phyloP scores from a whole-genome alignment of 2,888 invertebrate species.

The Plebejus anna region DNA sequence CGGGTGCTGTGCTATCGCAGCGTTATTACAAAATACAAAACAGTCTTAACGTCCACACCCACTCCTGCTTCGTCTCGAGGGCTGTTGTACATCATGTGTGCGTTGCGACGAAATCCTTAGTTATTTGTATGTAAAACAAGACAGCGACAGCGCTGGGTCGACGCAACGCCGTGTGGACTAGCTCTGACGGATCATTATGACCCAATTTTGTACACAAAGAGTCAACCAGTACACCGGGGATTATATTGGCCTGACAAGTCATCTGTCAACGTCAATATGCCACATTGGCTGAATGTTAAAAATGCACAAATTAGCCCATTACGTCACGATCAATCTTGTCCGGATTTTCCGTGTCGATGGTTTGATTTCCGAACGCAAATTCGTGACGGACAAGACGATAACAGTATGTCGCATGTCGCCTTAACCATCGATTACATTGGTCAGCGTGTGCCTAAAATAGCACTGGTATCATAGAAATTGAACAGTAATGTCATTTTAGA shows the following conservation, averaged over 20 bases:
- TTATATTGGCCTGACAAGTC: conserved; percentile 34
- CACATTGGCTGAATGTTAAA: conserved; percentile 38
- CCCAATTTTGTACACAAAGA: background rate
- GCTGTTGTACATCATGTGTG: too few species aligned
- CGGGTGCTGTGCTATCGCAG: too few species aligned
- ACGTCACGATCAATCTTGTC: conserved; percentile 37
- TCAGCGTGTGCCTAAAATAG: background rate
- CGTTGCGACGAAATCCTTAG: too few species aligned
- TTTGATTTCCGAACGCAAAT: conserved; percentile 23
- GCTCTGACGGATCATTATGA: background rate
- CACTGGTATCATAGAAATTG: background rate
- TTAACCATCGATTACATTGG: background rate
- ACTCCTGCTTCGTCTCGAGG: too few species aligned
- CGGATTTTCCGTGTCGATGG: conserved; percentile 29
- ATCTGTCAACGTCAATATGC: conserved; percentile 41
- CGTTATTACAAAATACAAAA: too few species aligned
- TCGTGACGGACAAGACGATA: conserved; percentile 10
- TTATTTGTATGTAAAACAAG: too few species aligned
- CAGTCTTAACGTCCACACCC: too few species aligned
- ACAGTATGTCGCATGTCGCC: conserved; percentile 21
- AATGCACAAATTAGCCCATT: conserved; percentile 42
- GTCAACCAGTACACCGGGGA: conserved; percentile 7
- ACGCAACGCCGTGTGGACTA: too few species aligned
- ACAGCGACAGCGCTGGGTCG: too few species aligned
- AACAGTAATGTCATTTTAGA: too few species aligned